Percentiles rank a stretch among this genome's conserved stretches.
These are phyloP conservation scores for Peromyscus melanophrys DNA, from an alignment of 2,797 vertebrate genomes.

Conservation along the genomic window DNA sequence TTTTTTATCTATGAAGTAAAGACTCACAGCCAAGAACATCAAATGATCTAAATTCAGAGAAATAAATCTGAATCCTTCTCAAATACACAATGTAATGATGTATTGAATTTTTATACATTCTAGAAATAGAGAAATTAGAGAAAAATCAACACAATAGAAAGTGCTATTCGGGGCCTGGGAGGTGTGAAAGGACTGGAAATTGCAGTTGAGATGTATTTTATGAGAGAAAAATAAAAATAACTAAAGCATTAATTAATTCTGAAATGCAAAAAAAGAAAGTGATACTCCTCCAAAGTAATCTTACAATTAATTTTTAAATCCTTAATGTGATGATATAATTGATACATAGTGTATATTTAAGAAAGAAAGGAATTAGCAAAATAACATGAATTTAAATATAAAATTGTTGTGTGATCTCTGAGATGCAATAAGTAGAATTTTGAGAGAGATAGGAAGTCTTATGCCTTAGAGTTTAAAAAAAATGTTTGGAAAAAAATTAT, in stretches of 20 bases:
- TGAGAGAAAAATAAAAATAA: not conserved
- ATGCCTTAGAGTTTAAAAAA: not conserved
- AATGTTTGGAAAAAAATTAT: not conserved
- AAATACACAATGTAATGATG: not conserved
- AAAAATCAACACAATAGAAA: not conserved
- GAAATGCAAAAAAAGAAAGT: not conserved
- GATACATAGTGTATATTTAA: not conserved
- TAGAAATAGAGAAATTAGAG: not conserved
- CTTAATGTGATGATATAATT: not conserved
- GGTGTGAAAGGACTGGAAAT: not conserved
- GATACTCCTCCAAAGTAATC: not conserved
- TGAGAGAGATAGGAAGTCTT: not conserved
- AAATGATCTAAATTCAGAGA: not conserved
- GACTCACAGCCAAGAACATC: not conserved
- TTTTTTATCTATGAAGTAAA: not conserved
- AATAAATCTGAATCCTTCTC: not conserved
- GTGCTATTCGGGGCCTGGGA: not conserved
- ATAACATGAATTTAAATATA: conserved; percentile 6
- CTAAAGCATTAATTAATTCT: not conserved
- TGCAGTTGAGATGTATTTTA: not conserved
- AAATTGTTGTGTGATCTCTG: not conserved
- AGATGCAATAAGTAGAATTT: not conserved
- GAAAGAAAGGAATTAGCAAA: conserved; percentile 38
- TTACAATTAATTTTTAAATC: not conserved
- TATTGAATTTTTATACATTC: not conserved